Evolutionary conservation across 2,797 vertebrate genomes (phyloP).

Genomic region (Odontamblyopus lacepedii): DNA sequence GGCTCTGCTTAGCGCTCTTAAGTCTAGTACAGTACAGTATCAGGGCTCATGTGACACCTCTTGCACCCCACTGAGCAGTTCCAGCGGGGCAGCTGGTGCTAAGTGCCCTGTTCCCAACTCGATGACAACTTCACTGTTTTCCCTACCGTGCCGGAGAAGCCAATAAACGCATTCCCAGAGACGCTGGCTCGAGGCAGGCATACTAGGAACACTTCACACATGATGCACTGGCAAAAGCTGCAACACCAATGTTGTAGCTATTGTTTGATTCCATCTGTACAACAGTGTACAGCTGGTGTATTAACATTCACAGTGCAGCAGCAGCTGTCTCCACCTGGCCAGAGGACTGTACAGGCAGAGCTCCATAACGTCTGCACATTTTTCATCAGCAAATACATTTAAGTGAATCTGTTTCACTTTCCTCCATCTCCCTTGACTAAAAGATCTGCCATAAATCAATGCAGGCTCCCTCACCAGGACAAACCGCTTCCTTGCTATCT

Average conservation of each 20-base stretch:
- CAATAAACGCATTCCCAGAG: constrained; percentile 18
- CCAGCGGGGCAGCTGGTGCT: constrained; percentile 15
- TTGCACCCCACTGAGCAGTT: constrained; percentile 1
- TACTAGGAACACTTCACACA: constrained; percentile 13
- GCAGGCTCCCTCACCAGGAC: constrained; percentile 12
- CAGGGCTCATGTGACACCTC: background rate
- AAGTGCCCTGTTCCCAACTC: constrained; percentile 9
- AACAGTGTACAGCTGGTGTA: constrained; percentile 35
- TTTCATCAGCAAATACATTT: constrained; percentile 6
- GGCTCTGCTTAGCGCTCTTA: constrained; percentile 5
- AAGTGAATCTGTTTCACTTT: background rate
- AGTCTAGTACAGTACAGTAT: constrained; percentile 12
- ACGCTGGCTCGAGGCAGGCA: constrained; percentile 1
- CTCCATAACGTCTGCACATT: background rate
- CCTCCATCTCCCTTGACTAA: background rate
- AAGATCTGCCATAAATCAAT: constrained; percentile 20
- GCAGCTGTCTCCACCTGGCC: constrained; percentile 39
- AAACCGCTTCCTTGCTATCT: constrained; percentile 33
- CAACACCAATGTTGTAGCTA: constrained; percentile 17
- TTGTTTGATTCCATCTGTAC: constrained; percentile 23
- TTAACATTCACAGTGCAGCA: constrained; percentile 43
- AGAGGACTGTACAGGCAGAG: constrained; percentile 5
- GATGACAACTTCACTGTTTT: constrained; percentile 13
- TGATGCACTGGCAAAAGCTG: constrained; percentile 11
- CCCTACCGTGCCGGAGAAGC: background rate